Conservation (phyloP, 2,888 invertebrate species). For the Polyploca ridens region DNA sequence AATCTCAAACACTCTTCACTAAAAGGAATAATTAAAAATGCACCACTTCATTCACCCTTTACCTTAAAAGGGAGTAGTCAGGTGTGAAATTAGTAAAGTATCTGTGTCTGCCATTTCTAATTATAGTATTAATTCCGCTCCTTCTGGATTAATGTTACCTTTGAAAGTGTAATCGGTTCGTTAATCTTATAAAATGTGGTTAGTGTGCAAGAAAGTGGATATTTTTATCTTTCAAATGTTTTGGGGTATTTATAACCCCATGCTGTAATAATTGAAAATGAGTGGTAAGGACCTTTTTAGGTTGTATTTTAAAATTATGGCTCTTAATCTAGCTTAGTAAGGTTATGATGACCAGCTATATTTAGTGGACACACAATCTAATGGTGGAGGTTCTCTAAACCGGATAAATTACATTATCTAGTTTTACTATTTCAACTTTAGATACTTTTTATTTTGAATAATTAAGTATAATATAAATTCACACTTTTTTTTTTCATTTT, state of each 20-base stretch:
- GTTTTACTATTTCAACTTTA: too few species aligned
- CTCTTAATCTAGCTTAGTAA: too few species aligned
- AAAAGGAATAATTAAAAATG: slow-evolving; percentile 49
- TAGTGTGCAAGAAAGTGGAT: slow-evolving; percentile 9
- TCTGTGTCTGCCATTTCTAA: slow-evolving; percentile 61
- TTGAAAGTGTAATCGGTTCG: slow-evolving; percentile 47
- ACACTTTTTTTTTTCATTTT: background rate
- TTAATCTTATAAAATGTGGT: slow-evolving; percentile 24
- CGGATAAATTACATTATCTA: too few species aligned
- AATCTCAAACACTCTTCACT: background rate
- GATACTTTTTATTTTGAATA: too few species aligned
- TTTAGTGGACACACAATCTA: too few species aligned
- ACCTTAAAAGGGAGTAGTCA: slow-evolving; percentile 50
- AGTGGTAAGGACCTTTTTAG: too few species aligned
- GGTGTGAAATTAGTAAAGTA: slow-evolving; percentile 66
- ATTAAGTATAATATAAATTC: too few species aligned
- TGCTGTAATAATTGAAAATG: background rate
- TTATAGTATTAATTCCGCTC: slow-evolving; percentile 50
- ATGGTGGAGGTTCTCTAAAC: too few species aligned
- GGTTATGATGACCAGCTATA: too few species aligned
- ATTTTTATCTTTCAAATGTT: background rate
- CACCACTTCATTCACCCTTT: slow-evolving; percentile 46
- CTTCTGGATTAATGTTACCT: slow-evolving; percentile 38
- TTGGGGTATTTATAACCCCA: background rate
- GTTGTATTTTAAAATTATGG: too few species aligned